These are phyloP conservation scores for Agrotis exclamationis DNA, from an alignment of 2,888 invertebrate genomes.

Conservation along the genomic window DNA sequence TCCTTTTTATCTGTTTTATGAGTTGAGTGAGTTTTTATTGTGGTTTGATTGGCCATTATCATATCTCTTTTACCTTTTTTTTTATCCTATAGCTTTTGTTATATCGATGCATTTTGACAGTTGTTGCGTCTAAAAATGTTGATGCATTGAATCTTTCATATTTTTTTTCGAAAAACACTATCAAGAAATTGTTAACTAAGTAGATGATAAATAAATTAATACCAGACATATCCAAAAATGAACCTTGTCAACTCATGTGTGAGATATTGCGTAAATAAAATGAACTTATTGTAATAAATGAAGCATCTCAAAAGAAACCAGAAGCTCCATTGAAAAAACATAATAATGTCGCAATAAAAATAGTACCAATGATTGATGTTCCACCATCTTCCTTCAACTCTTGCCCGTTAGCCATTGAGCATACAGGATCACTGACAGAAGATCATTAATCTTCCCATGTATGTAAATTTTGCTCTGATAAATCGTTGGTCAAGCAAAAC, in stretches of 20 bases:
- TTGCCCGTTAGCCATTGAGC: constrained; percentile 68
- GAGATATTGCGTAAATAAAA: neutral
- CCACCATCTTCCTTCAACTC: constrained; percentile 57
- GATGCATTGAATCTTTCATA: neutral
- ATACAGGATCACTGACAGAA: constrained; percentile 75
- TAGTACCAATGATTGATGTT: constrained; percentile 64
- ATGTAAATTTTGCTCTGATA: constrained; percentile 86
- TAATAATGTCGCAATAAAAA: constrained; percentile 64
- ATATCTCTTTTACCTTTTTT: neutral
- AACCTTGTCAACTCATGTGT: neutral
- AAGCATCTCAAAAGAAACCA: constrained; percentile 36
- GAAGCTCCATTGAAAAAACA: constrained; percentile 51
- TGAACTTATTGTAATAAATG: constrained; percentile 32
- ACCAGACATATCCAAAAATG: no score
- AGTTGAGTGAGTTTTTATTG: constrained; percentile 37
- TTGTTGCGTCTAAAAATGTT: neutral
- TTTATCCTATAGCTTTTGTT: neutral
- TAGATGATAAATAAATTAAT: no score
- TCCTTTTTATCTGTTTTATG: constrained; percentile 55
- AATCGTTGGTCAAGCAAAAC: constrained; percentile 81
- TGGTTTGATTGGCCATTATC: constrained; percentile 41
- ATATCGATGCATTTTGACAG: neutral
- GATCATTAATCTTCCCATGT: constrained; percentile 84
- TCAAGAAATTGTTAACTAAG: neutral
- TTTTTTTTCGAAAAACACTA: neutral